phyloP scores from a whole-genome alignment of 2,113 vertebrate species.

The Geococcyx californianus region DNA sequence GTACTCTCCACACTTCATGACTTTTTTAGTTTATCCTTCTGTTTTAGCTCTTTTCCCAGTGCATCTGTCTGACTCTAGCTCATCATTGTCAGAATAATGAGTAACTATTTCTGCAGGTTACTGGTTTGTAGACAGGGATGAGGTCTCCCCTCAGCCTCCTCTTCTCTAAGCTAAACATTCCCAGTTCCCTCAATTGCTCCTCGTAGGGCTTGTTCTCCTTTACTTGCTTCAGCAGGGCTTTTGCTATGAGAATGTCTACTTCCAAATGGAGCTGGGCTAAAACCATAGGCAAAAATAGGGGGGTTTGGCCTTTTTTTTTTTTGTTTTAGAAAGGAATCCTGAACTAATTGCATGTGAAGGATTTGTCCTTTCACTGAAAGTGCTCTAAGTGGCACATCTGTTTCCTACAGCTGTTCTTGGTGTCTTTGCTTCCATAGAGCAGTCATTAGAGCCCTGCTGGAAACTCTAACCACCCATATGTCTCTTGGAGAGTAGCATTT shows the following conservation, averaged over 20 bases:
- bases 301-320: not conserved
- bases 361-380: not conserved
- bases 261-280: not conserved
- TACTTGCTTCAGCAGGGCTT: not conserved
- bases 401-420: constrained; percentile 1
- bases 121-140: too few species aligned
- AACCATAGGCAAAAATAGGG: not conserved
- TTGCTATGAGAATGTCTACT: not conserved
- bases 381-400: not conserved
- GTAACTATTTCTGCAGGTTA: not conserved
- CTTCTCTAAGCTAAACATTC: too few species aligned
- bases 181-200: too few species aligned
- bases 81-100: not conserved
- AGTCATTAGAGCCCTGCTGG: not conserved
- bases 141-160: too few species aligned
- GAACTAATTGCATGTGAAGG: not conserved
- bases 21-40: not conserved
- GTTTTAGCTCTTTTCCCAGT: not conserved
- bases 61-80: not conserved
- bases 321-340: not conserved
- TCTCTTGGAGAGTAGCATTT: not conserved
- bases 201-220: too few species aligned
- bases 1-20: not conserved
- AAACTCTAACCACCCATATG: not conserved
- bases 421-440: not conserved